phyloP scores from a whole-genome alignment of 1,140 invertebrate species.

The Drosophila kurseongensis region DNA sequence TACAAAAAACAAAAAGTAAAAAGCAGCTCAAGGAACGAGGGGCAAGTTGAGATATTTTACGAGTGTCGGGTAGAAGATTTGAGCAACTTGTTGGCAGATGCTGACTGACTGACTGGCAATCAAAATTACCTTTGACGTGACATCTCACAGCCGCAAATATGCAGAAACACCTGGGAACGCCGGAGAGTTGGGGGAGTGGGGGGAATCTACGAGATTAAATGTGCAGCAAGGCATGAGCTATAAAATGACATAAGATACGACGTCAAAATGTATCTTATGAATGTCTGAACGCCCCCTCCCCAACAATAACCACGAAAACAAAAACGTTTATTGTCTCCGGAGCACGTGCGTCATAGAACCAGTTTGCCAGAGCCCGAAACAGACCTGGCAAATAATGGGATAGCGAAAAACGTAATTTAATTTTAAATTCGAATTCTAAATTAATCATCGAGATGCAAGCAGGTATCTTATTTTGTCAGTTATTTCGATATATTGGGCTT shows the following conservation, averaged over 20 bases:
- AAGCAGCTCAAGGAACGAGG: conserved; percentile 7
- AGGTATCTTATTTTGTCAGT: conserved; percentile 13
- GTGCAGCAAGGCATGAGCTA: conserved; percentile 64
- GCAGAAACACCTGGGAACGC: conserved; percentile 55
- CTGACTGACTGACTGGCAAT: conserved; percentile 51
- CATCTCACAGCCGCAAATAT: conserved; percentile 61
- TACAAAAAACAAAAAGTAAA: conserved; percentile 18
- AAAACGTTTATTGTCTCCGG: conserved; percentile 60
- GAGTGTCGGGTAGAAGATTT: conserved; percentile 32
- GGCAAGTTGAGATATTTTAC: conserved; percentile 32
- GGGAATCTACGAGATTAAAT: conserved; percentile 65
- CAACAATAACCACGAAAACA: conserved; percentile 26
- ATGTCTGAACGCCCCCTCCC: conserved; percentile 27
- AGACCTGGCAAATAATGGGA: conserved; percentile 38
- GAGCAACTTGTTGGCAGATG: conserved; percentile 28
- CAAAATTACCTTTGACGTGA: conserved; percentile 73
- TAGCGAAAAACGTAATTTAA: conserved; percentile 12
- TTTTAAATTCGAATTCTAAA: conserved; percentile 30
- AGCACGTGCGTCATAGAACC: conserved; percentile 52
- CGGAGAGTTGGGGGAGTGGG: background rate
- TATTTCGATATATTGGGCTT: background rate
- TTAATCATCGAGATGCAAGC: conserved; percentile 29
- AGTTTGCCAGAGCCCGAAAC: conserved; percentile 32
- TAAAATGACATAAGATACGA: conserved; percentile 69
- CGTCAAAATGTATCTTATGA: conserved; percentile 65